A percentile compares a stretch with the other conserved stretches of the same genome.
phyloP scores from a whole-genome alignment of 2,113 vertebrate species.

The Zootoca vivipara region DNA sequence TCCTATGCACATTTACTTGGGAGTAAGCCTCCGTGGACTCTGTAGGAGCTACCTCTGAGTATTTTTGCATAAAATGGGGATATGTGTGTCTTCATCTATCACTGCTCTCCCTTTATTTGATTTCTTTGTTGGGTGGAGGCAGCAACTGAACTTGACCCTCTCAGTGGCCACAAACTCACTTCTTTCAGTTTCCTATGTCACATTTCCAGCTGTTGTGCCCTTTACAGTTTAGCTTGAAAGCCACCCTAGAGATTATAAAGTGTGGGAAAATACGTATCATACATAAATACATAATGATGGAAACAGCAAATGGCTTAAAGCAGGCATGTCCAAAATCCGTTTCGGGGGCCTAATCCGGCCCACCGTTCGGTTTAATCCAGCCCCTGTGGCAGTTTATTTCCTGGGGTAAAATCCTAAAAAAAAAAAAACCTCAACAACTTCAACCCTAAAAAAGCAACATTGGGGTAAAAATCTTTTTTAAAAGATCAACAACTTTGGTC shows the following conservation, averaged over 20 bases:
- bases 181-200: background rate
- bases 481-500: too few relatives aligned
- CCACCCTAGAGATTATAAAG: background rate
- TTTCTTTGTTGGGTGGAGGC: background rate
- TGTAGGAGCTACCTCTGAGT: background rate
- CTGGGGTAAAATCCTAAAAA: too few relatives aligned
- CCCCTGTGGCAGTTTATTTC: too few relatives aligned
- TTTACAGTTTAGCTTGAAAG: background rate
- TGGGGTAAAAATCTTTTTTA: too few relatives aligned
- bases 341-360: too few relatives aligned
- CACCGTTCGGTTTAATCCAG: too few relatives aligned
- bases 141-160: background rate
- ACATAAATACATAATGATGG: background rate
- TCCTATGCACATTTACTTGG: background rate
- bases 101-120: accelerated
- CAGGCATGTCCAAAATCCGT: too few relatives aligned
- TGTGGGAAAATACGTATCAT: background rate
- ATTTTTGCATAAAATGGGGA: background rate
- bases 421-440: too few relatives aligned
- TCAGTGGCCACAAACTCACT: accelerated
- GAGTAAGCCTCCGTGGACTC: background rate
- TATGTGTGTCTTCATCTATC: background rate
- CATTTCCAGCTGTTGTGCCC: background rate
- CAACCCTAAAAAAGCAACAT: too few relatives aligned
- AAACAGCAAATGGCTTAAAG: background rate